These are phyloP conservation scores for Fistularia tabacaria DNA, from an alignment of 2,797 vertebrate species.

Conservation along the genomic window DNA sequence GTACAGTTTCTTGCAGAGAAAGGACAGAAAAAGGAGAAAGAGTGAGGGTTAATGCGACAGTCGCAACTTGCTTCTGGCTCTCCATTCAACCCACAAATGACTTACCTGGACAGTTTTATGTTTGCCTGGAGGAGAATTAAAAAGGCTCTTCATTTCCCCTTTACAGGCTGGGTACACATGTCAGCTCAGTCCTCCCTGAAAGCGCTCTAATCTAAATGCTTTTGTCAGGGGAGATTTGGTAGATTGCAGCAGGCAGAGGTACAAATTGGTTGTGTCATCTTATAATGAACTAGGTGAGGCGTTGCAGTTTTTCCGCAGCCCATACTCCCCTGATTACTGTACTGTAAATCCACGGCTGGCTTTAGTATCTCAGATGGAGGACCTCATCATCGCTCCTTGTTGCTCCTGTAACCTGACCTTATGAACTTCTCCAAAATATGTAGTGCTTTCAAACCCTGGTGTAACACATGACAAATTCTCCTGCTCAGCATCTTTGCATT, in stretches of 20 bases:
- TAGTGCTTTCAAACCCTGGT: conserved; percentile 17
- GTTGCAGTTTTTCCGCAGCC: conserved; percentile 78
- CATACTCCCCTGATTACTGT: conserved; percentile 74
- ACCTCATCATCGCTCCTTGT: conserved; percentile 53
- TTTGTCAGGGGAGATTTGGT: conserved; percentile 82
- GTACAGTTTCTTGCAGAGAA: conserved; percentile 24
- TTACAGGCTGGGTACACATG: conserved; percentile 72
- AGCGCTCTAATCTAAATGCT: conserved; percentile 81
- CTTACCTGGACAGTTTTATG: conserved; percentile 82
- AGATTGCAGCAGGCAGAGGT: conserved; percentile 77
- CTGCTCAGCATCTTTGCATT: neutral
- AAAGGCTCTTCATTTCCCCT: conserved; percentile 76
- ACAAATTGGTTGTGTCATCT: conserved; percentile 85
- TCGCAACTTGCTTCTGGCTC: conserved; percentile 59
- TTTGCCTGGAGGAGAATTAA: conserved; percentile 82
- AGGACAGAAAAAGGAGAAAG: conserved; percentile 6
- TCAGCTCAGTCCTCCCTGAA: conserved; percentile 70
- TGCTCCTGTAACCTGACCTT: conserved; percentile 45
- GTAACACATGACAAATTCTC: conserved; percentile 23
- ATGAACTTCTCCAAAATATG: conserved; percentile 41
- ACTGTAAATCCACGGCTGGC: conserved; percentile 68
- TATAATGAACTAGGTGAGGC: conserved; percentile 82
- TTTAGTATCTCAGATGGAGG: conserved; percentile 45
- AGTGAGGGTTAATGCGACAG: conserved; percentile 32
- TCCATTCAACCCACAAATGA: conserved; percentile 77